phyloP scores from a whole-genome alignment of 1,140 invertebrate genomes.

The Neodiprion fabricii region DNA sequence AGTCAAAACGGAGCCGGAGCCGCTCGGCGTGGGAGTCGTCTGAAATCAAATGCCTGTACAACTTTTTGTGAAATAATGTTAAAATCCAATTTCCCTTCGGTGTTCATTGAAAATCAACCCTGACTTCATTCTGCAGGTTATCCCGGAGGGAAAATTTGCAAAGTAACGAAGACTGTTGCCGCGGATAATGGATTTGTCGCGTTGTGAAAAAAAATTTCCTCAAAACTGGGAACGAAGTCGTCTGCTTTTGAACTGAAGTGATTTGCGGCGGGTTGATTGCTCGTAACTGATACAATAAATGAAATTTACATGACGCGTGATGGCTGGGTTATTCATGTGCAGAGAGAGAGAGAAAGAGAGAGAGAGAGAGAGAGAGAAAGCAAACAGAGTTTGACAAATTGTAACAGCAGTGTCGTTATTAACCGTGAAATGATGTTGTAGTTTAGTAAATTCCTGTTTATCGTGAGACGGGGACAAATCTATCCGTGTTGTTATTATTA shows the following conservation, averaged over 20 bases:
- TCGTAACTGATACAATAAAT: no score
- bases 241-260: not conserved
- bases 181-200: no score
- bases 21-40: not conserved
- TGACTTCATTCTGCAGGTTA: no score
- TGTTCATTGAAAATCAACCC: no score
- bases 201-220: no score
- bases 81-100: no score
- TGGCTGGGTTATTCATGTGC: no score
- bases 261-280: not conserved
- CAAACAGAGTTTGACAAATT: not conserved
- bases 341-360: not conserved
- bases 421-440: not conserved
- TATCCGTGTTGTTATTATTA: not conserved
- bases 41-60: not conserved
- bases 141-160: not conserved
- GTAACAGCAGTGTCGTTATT: not conserved
- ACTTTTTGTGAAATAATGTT: not conserved
- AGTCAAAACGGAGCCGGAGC: conserved; percentile 30
- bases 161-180: not conserved
- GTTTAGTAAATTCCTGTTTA: not conserved
- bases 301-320: no score
- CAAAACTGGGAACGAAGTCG: no score
- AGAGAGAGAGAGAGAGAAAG: no score
- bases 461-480: not conserved